Percentiles rank a stretch among this genome's conserved stretches.
These are phyloP conservation scores for Apamea crenata DNA, from an alignment of 2,888 invertebrate genomes.

Conservation along the genomic window DNA sequence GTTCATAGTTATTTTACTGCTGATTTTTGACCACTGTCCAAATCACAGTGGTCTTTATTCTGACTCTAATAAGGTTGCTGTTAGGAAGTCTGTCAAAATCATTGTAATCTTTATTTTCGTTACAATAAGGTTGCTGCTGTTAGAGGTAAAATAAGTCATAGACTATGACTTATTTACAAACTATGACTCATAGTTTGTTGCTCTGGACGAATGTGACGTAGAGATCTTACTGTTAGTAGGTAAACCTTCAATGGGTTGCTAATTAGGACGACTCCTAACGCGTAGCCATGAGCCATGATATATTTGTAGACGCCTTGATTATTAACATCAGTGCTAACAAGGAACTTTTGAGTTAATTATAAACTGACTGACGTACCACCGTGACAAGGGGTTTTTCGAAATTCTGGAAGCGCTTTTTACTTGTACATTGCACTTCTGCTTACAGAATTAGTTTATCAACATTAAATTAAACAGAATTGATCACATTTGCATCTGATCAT, in stretches of 20 bases:
- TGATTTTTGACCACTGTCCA: neutral
- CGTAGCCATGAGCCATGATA: neutral
- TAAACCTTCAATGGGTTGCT: neutral
- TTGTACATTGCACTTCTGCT: neutral
- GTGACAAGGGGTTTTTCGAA: neutral
- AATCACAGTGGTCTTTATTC: neutral
- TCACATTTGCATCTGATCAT: slow-evolving; percentile 7
- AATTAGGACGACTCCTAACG: neutral
- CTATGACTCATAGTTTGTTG: neutral
- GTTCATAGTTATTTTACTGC: neutral
- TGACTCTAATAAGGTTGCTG: neutral
- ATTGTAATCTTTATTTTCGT: neutral
- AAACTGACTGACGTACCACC: neutral
- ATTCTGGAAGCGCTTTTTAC: neutral
- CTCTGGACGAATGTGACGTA: neutral
- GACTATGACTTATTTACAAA: too few species aligned
- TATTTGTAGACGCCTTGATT: neutral
- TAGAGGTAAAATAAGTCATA: neutral
- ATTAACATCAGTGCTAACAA: neutral
- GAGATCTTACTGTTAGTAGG: neutral
- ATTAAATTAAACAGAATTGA: slow-evolving; percentile 16
- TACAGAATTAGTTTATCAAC: slow-evolving; percentile 3
- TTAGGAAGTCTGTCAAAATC: neutral
- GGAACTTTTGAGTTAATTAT: neutral
- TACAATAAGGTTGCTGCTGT: neutral